Evolutionary conservation across 2,113 vertebrate genomes (phyloP), one percentile per base, ranked within the genome.

Genomic region (Neodontobutis hainanensis): DNA sequence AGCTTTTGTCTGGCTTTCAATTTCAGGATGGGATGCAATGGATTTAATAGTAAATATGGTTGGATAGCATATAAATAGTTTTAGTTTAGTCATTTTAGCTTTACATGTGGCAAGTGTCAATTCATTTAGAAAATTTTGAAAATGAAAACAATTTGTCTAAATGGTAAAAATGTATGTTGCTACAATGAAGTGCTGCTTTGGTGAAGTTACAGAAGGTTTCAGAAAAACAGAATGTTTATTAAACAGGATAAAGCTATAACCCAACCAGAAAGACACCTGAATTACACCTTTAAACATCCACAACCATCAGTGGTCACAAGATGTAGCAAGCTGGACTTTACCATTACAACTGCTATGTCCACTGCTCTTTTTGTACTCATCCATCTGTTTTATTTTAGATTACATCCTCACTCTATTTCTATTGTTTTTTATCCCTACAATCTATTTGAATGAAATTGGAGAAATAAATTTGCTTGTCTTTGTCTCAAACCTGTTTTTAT

Each of bases 361-460:
- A 76, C 63, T 34, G 35, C 68, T 75, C 56, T 66, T 64, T 66
- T 77, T 62, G 50, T 61, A 52, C 63, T 61, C 49, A 55, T 53
- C 62, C 50, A 57, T 27, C 55, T 43, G 16, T 16, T 42, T 8
- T 11, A 2, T 27, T 27, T 27, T 27, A 27, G 19, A 27, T 27
- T 16, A 11, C 32, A 43, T 14, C 53, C 74, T 59, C 64, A 11
- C 59, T 65, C 61, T 48, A 46, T 38, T 63, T 64, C 56, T 11
- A 48, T 56, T 38, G 40, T 42, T 64, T 58, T 61, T 68, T 63
- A 35, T 68, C 44, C 70, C 75, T 76, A 73, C 81, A 80, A 83
- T 84, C 84, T 75, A 83, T 89, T 86, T 82, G 77, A 85, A 85
- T 80, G 61, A 87, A 82, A 87, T 69, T 70, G 80, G 57, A 68